phyloP scores from a whole-genome alignment of 2,888 invertebrate species.

The Synergus japonicus region DNA sequence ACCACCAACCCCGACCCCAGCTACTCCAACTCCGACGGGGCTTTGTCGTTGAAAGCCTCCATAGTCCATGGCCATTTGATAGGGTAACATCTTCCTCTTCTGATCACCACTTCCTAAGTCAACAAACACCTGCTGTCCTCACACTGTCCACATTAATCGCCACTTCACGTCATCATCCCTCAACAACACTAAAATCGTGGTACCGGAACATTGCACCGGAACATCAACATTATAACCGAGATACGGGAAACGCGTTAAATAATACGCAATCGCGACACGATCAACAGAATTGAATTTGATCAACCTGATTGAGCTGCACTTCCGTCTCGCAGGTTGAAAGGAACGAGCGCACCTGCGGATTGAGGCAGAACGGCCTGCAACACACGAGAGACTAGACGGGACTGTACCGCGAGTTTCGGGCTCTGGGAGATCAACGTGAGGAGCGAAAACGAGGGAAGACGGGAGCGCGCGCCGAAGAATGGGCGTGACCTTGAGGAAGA shows the following conservation, averaged over 20 bases:
- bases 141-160: constrained; percentile 41
- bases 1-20: constrained; percentile 70
- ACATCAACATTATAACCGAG: not conserved
- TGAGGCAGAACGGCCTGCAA: constrained; percentile 42
- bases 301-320: not conserved
- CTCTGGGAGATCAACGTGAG: not conserved
- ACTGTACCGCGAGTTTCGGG: constrained; percentile 37
- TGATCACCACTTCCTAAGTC: constrained; percentile 41
- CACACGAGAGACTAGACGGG: constrained; percentile 32
- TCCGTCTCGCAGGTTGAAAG: constrained; percentile 1
- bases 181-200: constrained; percentile 8
- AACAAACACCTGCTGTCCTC: constrained; percentile 28
- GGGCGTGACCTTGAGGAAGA: constrained; percentile 24
- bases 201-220: constrained; percentile 1
- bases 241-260: not conserved
- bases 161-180: constrained; percentile 48
- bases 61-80: constrained; percentile 91
- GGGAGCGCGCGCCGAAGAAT: constrained; percentile 25
- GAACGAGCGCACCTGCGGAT: constrained; percentile 21
- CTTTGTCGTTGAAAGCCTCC: constrained; percentile 79
- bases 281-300: not conserved
- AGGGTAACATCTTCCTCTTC: constrained; percentile 85
- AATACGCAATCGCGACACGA: not conserved
- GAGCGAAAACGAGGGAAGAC: constrained; percentile 19
- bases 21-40: constrained; percentile 73